phyloP scores from a whole-genome alignment of 2,888 invertebrate genomes.

The Parnassius mnemosyne region DNA sequence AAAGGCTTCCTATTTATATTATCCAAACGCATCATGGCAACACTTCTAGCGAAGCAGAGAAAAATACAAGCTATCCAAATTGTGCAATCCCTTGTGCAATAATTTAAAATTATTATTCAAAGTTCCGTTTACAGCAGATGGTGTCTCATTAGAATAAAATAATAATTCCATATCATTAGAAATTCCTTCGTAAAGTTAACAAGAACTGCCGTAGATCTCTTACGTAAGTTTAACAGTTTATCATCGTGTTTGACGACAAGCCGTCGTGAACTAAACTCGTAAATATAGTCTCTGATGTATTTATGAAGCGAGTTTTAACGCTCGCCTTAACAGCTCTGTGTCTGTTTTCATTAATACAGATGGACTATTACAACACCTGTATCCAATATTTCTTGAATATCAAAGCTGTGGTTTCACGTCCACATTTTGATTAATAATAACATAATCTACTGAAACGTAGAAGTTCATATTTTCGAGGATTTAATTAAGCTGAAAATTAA shows the following conservation, averaged over 20 bases:
- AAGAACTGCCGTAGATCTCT: conserved; percentile 7
- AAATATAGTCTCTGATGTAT: conserved; percentile 37
- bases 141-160: conserved; percentile 1
- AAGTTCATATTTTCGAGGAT: too few relatives aligned
- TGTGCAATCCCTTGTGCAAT: not conserved
- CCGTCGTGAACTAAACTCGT: conserved; percentile 39
- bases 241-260: conserved; percentile 39
- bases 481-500: too few relatives aligned
- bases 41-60: too few relatives aligned
- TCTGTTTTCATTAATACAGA: conserved; percentile 13
- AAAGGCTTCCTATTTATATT: too few relatives aligned
- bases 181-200: conserved; percentile 8
- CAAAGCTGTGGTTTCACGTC: not conserved
- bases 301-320: conserved; percentile 33
- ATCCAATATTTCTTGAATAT: conserved; percentile 14
- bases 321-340: conserved; percentile 10
- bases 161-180: conserved; percentile 11
- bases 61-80: too few relatives aligned
- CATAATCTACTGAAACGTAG: too few relatives aligned
- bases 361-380: conserved; percentile 20
- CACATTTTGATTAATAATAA: too few relatives aligned
- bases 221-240: conserved; percentile 45
- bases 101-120: not conserved
- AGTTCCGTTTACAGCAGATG: not conserved
- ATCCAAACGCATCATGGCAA: too few relatives aligned